Percentiles rank a stretch among this genome's conserved stretches.
Conservation (phyloP, 1,140 invertebrate species). For the Nebria ingens region DNA sequence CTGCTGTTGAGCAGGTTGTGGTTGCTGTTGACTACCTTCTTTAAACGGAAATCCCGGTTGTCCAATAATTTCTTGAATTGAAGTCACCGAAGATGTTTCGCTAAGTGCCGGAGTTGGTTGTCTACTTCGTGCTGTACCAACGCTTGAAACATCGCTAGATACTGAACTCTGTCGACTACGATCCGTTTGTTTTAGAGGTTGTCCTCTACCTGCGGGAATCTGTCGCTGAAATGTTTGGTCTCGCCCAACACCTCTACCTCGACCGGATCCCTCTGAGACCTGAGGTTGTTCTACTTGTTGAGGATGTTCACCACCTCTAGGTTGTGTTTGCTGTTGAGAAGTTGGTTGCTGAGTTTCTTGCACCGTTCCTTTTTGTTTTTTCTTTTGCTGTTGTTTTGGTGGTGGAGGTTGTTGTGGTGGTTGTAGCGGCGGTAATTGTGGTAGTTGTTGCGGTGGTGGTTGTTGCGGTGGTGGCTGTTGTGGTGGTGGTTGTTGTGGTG, state of each 20-base stretch:
- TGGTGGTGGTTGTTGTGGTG: constrained; percentile 3
- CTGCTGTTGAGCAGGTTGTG: background rate
- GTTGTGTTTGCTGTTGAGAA: background rate
- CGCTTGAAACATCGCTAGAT: background rate
- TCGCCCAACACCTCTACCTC: background rate
- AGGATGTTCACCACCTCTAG: background rate
- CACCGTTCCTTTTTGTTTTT: background rate
- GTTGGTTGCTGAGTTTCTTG: background rate
- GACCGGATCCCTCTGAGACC: background rate
- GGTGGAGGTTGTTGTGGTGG: constrained; percentile 10
- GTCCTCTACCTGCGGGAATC: constrained; percentile 3
- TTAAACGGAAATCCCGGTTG: background rate
- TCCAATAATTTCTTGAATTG: background rate
- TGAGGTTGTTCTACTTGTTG: background rate
- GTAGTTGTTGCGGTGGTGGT: constrained; percentile 10
- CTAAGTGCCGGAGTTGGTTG: no score
- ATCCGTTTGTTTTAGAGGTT: no score
- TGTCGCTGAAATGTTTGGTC: background rate
- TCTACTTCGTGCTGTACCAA: no score
- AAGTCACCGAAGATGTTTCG: no score
- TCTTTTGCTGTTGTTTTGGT: constrained; percentile 8
- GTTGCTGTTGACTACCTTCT: no score
- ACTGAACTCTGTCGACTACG: no score
- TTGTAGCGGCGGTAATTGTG: background rate
- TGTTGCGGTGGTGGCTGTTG: background rate